These are phyloP conservation scores for Polyommatus icarus DNA, from an alignment of 2,888 invertebrate species.

Conservation along the genomic window DNA sequence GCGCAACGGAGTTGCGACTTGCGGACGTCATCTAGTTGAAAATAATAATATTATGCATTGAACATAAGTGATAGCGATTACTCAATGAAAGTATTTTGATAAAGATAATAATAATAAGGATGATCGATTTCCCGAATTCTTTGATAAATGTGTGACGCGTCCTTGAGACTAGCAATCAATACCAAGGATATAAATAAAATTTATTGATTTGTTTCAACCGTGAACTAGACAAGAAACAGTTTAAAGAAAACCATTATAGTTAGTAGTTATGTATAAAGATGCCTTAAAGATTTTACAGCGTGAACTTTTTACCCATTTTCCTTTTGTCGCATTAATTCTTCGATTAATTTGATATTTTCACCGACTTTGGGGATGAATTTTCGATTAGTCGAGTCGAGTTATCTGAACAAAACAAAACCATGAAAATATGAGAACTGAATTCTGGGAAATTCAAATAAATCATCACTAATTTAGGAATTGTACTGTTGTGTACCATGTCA, in stretches of 20 bases:
- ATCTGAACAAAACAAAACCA: neutral
- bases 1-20: too few species aligned
- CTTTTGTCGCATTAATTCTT: too few species aligned
- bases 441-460: conserved; percentile 2
- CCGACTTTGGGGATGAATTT: neutral
- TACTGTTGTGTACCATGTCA: neutral
- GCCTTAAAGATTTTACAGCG: too few species aligned
- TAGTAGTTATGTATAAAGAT: neutral
- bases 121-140: neutral
- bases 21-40: too few species aligned
- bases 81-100: neutral
- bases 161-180: neutral
- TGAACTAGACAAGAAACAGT: neutral
- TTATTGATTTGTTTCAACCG: conserved; percentile 12
- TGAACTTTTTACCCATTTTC: too few species aligned
- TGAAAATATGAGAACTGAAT: neutral
- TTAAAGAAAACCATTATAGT: neutral
- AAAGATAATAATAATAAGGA: neutral
- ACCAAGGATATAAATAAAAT: neutral
- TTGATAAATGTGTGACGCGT: neutral
- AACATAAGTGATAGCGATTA: neutral
- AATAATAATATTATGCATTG: too few species aligned
- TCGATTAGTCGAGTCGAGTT: too few species aligned
- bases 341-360: neutral
- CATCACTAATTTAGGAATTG: conserved; percentile 28